Evolutionary conservation across 2,888 invertebrate species (phyloP).

Genomic region (Lithophane socia): DNA sequence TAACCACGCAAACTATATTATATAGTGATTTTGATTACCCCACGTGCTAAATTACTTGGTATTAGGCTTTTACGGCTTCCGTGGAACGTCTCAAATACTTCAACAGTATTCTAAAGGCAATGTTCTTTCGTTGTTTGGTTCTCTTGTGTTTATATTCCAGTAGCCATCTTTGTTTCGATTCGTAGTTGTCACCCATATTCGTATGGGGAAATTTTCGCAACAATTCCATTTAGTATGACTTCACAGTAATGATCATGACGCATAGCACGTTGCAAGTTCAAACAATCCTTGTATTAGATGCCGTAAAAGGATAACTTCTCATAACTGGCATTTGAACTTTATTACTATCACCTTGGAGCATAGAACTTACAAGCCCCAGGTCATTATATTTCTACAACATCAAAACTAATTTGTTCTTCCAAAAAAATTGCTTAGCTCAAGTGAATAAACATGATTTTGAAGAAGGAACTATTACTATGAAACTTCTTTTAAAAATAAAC

Average conservation of each 20-base stretch:
- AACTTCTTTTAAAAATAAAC: conserved; percentile 26
- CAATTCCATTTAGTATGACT: conserved; percentile 45
- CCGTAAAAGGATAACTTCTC: conserved; percentile 27
- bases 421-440: background rate
- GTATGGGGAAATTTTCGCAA: conserved; percentile 39
- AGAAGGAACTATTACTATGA: conserved; percentile 4
- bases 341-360: background rate
- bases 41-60: conserved; percentile 73
- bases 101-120: conserved; percentile 41
- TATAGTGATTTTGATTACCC: conserved; percentile 74
- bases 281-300: conserved; percentile 28
- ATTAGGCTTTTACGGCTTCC: conserved; percentile 72
- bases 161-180: conserved; percentile 23
- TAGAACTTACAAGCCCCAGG: background rate
- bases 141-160: conserved; percentile 23
- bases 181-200: conserved; percentile 14
- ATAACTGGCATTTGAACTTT: conserved; percentile 18
- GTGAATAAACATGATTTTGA: conserved; percentile 1
- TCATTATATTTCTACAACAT: background rate
- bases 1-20: conserved; percentile 76
- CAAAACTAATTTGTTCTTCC: background rate
- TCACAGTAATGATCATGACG: conserved; percentile 39
- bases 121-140: conserved; percentile 32
- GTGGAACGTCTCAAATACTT: conserved; percentile 50
- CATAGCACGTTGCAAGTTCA: conserved; percentile 34